Conservation (phyloP, 1,140 invertebrate genomes). For the Cydia amplana region DNA sequence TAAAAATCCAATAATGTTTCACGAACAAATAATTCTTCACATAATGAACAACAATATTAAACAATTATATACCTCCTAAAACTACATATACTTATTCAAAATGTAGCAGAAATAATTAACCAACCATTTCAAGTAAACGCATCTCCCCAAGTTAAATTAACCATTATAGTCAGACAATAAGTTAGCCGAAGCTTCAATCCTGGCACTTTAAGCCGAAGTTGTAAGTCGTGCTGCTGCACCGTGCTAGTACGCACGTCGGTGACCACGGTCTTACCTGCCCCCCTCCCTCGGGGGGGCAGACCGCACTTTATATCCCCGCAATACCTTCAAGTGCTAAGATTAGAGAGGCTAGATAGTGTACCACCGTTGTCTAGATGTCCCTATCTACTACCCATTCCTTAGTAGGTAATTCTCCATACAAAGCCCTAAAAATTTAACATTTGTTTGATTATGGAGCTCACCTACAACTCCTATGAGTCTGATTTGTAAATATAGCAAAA, state of each 20-base stretch:
- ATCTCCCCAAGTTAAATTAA: slow-evolving; percentile 2
- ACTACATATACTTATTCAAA: too few species aligned
- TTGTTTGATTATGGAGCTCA: too few species aligned
- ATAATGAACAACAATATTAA: too few species aligned
- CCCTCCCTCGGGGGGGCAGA: neutral
- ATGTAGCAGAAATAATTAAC: neutral
- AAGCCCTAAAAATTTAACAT: too few species aligned
- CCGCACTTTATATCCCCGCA: slow-evolving; percentile 31
- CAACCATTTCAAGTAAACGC: neutral
- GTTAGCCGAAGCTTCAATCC: neutral
- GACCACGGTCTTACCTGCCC: slow-evolving; percentile 22
- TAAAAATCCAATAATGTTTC: too few species aligned
- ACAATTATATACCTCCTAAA: too few species aligned
- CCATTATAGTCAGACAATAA: neutral
- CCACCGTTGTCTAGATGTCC: neutral
- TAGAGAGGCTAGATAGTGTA: slow-evolving; percentile 2
- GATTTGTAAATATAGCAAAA: too few species aligned
- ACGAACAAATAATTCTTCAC: too few species aligned
- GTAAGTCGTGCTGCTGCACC: neutral
- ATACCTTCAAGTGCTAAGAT: slow-evolving; percentile 21
- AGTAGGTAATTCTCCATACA: too few species aligned
- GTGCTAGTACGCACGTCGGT: slow-evolving; percentile 14
- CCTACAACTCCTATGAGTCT: too few species aligned
- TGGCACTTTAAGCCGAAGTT: neutral
- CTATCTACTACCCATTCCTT: too few species aligned